Percentiles rank a stretch among this genome's conserved stretches.
Evolutionary conservation across 2,797 vertebrate genomes (phyloP).

Genomic region (Coregonus sp.): DNA sequence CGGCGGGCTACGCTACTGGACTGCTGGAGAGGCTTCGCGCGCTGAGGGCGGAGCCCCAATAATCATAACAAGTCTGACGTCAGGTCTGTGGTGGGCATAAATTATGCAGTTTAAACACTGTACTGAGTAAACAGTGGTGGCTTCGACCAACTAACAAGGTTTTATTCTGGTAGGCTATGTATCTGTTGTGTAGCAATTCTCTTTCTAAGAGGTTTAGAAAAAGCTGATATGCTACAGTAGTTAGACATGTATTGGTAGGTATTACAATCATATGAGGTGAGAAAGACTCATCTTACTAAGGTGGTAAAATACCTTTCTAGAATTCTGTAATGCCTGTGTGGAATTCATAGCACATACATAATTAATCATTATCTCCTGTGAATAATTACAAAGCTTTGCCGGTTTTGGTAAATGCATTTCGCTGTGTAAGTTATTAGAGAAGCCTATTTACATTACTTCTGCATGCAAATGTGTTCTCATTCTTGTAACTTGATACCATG

Average conservation of each 20-base stretch:
- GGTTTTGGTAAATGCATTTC: not conserved
- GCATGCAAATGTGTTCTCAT: not conserved
- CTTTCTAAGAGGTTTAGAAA: not conserved
- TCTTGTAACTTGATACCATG: not conserved
- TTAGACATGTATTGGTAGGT: not conserved
- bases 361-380: not conserved
- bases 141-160: not conserved
- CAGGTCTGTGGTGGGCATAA: constrained; percentile 63
- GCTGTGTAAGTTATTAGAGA: not conserved
- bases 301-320: not conserved
- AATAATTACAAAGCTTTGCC: not conserved
- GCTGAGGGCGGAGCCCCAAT: constrained; percentile 60
- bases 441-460: not conserved
- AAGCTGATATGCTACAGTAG: not conserved
- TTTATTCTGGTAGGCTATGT: not conserved
- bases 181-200: not conserved
- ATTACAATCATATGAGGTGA: not conserved
- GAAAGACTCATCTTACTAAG: not conserved
- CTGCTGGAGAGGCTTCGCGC: constrained; percentile 48
- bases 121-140: constrained; percentile 25
- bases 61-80: constrained; percentile 79
- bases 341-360: not conserved
- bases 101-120: constrained; percentile 44
- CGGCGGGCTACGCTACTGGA: constrained; percentile 50
- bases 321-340: not conserved